phyloP scores from a whole-genome alignment of 2,888 invertebrate species.

The Catocala sponsa region DNA sequence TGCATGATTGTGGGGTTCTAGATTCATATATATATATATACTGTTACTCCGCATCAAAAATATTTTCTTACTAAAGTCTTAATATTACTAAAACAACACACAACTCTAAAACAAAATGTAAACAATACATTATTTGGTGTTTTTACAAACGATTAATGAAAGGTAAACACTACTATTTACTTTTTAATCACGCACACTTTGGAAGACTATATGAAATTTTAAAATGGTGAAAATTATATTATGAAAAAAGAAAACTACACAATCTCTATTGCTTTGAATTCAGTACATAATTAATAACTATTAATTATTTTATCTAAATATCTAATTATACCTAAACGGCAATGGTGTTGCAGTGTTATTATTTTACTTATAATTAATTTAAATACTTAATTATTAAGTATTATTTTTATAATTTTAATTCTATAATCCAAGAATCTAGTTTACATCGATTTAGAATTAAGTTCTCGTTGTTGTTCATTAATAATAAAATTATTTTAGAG shows the following conservation, averaged over 20 bases:
- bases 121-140: conserved; percentile 15
- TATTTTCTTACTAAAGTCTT: conserved; percentile 26
- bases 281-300: conserved; percentile 68
- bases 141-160: conserved; percentile 38
- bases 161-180: conserved; percentile 55
- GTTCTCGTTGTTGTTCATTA: conserved; percentile 83
- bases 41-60: conserved; percentile 75
- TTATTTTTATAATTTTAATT: conserved; percentile 32
- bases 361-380: conserved; percentile 62
- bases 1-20: conserved; percentile 72
- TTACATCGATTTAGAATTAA: conserved; percentile 86
- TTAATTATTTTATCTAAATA: conserved; percentile 60
- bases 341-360: conserved; percentile 77
- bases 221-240: conserved; percentile 57
- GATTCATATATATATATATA: conserved; percentile 58
- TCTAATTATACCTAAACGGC: conserved; percentile 65
- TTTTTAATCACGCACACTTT: conserved; percentile 74
- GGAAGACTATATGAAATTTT: conserved; percentile 83
- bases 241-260: conserved; percentile 51
- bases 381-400: conserved; percentile 47
- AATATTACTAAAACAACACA: conserved; percentile 20
- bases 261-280: conserved; percentile 76
- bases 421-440: conserved; percentile 65
- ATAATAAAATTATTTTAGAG: conserved; percentile 55
- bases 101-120: conserved; percentile 12